A percentile compares a stretch with the other conserved stretches of the same genome.
phyloP scores from a whole-genome alignment of 2,888 invertebrate species.

The Serrognathus titanus region DNA sequence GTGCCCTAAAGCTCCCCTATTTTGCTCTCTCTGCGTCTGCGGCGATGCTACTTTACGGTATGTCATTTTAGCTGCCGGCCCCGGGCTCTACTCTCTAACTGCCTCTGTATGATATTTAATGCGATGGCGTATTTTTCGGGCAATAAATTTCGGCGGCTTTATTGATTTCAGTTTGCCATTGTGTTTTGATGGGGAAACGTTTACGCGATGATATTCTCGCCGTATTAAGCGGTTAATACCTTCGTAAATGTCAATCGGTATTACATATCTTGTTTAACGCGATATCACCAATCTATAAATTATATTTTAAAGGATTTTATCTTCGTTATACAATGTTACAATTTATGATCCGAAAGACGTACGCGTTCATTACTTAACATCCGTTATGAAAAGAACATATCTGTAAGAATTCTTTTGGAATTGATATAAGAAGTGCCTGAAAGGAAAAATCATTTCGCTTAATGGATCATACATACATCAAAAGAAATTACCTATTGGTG shows the following conservation, averaged over 20 bases:
- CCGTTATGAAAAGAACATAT: too few species aligned
- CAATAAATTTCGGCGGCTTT: conserved; percentile 1
- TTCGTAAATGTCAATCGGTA: background rate
- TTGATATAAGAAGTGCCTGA: too few species aligned
- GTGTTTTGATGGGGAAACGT: background rate
- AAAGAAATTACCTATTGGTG: too few species aligned
- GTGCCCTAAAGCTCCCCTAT: conserved; percentile 26
- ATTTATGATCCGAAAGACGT: too few species aligned
- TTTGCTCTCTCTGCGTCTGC: conserved; percentile 2
- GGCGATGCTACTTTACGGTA: background rate
- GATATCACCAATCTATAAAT: too few species aligned
- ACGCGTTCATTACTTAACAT: too few species aligned
- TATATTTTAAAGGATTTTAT: too few species aligned
- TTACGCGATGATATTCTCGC: background rate
- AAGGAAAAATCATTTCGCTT: too few species aligned
- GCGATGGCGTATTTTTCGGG: conserved; percentile 3
- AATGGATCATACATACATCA: too few species aligned
- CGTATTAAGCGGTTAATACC: background rate
- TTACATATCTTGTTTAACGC: too few species aligned
- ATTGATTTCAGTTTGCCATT: background rate
- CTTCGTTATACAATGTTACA: too few species aligned
- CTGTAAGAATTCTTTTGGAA: too few species aligned
- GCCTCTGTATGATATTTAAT: conserved; percentile 11
- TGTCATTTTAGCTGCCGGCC: conserved; percentile 11
- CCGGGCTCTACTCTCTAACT: conserved; percentile 5